Conservation (phyloP, 2,797 vertebrate species). For the Uromys caudimaculatus region DNA sequence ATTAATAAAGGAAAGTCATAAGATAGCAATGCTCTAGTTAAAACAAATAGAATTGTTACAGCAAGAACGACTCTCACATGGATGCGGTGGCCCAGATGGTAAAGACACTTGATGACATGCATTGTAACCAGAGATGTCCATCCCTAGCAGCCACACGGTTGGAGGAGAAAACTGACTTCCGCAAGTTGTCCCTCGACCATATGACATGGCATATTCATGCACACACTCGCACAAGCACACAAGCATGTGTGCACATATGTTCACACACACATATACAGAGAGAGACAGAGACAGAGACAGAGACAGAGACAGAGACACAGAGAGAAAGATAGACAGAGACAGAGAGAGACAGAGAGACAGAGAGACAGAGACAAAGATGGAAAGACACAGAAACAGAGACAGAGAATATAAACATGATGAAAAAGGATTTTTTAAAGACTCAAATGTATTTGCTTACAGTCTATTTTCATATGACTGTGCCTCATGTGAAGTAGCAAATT, state of each 20-base stretch:
- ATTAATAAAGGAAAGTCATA: neutral
- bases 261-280: neutral
- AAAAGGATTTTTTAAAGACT: neutral
- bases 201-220: neutral
- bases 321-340: no score
- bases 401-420: neutral
- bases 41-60: neutral
- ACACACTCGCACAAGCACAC: neutral
- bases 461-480: neutral
- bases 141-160: no score
- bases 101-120: no score
- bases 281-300: accelerated
- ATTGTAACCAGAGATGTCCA: neutral
- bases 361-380: no score
- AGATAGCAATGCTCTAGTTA: neutral
- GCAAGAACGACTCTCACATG: neutral
- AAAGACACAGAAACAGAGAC: neutral
- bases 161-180: neutral
- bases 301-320: neutral
- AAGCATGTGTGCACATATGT: neutral
- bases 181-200: neutral
- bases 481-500: neutral
- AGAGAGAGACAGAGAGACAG: no score
- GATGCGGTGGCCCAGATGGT: neutral
- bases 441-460: neutral